Conservation (phyloP, 1,140 invertebrate genomes). For the Drosophila prosaltans region DNA sequence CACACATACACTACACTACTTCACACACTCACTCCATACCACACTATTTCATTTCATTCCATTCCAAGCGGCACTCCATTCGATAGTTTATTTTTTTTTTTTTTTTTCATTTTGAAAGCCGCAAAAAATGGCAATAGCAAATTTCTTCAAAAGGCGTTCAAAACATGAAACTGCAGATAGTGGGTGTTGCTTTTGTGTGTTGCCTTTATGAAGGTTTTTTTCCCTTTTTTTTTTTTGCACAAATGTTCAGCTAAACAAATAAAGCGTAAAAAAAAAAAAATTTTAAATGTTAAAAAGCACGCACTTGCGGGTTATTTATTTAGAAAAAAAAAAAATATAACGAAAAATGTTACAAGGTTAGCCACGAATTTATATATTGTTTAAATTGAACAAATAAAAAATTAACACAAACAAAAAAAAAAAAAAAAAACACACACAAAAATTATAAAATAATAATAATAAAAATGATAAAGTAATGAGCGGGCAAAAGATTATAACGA, state of each 20-base stretch:
- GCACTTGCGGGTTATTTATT: constrained; percentile 21
- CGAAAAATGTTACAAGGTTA: constrained; percentile 27
- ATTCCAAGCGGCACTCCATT: no score
- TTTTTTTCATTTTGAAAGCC: no score
- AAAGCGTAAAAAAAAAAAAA: constrained; percentile 38
- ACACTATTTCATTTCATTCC: background rate
- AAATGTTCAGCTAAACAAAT: constrained; percentile 54
- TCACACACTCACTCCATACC: background rate
- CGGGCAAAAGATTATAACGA: constrained; percentile 44
- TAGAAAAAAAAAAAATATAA: constrained; percentile 11
- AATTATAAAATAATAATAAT: background rate
- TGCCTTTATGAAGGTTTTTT: constrained; percentile 46
- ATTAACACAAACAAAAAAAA: constrained; percentile 13
- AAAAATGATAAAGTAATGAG: constrained; percentile 44
- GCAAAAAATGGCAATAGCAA: constrained; percentile 23
- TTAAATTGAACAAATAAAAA: constrained; percentile 23
- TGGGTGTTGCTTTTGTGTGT: constrained; percentile 36
- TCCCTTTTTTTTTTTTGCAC: constrained; percentile 3
- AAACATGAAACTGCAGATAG: constrained; percentile 23
- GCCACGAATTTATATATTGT: constrained; percentile 30
- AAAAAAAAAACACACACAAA: background rate
- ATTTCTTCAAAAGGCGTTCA: constrained; percentile 38
- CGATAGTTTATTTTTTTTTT: no score
- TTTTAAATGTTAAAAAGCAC: constrained; percentile 26
- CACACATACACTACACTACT: no score